phyloP scores from a whole-genome alignment of 2,797 vertebrate genomes.

The Etheostoma perlongum region DNA sequence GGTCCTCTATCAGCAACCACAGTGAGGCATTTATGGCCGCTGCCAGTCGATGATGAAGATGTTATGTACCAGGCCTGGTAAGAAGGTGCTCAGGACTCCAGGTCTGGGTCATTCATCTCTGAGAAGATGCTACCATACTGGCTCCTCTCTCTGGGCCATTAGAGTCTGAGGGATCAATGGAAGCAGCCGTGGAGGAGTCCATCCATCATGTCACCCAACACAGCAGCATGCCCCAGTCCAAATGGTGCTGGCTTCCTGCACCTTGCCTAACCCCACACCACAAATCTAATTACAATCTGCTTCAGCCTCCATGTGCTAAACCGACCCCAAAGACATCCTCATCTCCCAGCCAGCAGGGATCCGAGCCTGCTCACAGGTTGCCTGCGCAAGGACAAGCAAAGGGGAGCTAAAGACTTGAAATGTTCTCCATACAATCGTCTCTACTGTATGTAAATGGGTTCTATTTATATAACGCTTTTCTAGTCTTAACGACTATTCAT shows the following conservation, averaged over 20 bases:
- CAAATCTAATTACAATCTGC: conserved; percentile 67
- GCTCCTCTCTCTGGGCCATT: conserved; percentile 69
- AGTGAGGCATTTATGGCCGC: conserved; percentile 75
- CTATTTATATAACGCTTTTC: too few species aligned
- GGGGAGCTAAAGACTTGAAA: conserved; percentile 5
- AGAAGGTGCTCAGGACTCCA: conserved; percentile 35
- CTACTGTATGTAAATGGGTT: background rate
- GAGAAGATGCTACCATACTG: conserved; percentile 63
- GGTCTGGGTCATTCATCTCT: conserved; percentile 67
- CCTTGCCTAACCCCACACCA: conserved; percentile 53
- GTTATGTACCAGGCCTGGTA: conserved; percentile 67
- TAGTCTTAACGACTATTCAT: too few species aligned
- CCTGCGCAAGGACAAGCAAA: conserved; percentile 27
- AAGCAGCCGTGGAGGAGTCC: conserved; percentile 51
- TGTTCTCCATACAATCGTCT: background rate
- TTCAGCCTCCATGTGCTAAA: conserved; percentile 39
- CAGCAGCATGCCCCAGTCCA: conserved; percentile 29
- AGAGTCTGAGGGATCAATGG: conserved; percentile 76
- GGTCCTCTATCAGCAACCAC: conserved; percentile 63
- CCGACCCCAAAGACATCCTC: conserved; percentile 35
- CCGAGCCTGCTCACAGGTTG: background rate
- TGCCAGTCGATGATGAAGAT: conserved; percentile 78
- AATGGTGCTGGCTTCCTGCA: conserved; percentile 54
- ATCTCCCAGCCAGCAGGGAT: conserved; percentile 32
- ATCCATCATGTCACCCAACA: conserved; percentile 74